Percentiles rank a stretch among this genome's conserved stretches.
These are phyloP conservation scores for Valencia hispanica DNA, from an alignment of 2,797 vertebrate genomes.

Conservation along the genomic window DNA sequence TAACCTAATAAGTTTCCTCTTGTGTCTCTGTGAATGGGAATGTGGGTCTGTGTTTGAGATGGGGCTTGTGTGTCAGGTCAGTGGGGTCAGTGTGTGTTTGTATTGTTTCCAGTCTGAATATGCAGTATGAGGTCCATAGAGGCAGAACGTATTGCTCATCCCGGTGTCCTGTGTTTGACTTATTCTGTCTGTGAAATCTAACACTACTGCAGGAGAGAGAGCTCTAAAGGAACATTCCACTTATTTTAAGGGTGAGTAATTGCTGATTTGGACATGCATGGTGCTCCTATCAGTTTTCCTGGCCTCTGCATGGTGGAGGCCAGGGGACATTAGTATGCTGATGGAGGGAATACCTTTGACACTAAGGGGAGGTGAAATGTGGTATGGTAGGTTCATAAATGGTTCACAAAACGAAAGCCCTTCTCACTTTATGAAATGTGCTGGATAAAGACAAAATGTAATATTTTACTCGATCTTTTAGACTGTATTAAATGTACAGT, in stretches of 20 bases:
- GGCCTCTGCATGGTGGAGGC: slow-evolving; percentile 1
- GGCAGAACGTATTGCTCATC: slow-evolving; percentile 58
- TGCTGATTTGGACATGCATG: slow-evolving; percentile 22
- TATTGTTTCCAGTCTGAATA: slow-evolving; percentile 68
- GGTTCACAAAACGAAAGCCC: not conserved
- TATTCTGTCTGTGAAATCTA: slow-evolving; percentile 49
- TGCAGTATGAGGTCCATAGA: slow-evolving; percentile 50
- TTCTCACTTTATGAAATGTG: not conserved
- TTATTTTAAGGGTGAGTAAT: slow-evolving; percentile 55
- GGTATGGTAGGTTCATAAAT: not conserved
- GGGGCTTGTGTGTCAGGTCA: slow-evolving; percentile 40
- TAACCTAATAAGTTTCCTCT: slow-evolving; percentile 84
- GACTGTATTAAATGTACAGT: no score
- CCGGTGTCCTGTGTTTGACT: slow-evolving; percentile 55
- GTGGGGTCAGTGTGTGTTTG: slow-evolving; percentile 67
- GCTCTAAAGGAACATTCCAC: slow-evolving; percentile 44
- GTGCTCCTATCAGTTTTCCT: slow-evolving; percentile 35
- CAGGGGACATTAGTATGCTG: slow-evolving; percentile 18
- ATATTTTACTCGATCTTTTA: no score
- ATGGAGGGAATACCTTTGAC: not conserved
- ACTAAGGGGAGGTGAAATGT: slow-evolving; percentile 7
- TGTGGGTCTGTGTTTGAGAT: not conserved
- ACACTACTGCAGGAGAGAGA: slow-evolving; percentile 50
- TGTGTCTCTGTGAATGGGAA: slow-evolving; percentile 32
- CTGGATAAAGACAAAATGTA: not conserved